A percentile compares a stretch with the other conserved stretches of the same genome.
Evolutionary conservation across 2,888 invertebrate genomes (phyloP).

Genomic region (Cyclophora albipunctata): DNA sequence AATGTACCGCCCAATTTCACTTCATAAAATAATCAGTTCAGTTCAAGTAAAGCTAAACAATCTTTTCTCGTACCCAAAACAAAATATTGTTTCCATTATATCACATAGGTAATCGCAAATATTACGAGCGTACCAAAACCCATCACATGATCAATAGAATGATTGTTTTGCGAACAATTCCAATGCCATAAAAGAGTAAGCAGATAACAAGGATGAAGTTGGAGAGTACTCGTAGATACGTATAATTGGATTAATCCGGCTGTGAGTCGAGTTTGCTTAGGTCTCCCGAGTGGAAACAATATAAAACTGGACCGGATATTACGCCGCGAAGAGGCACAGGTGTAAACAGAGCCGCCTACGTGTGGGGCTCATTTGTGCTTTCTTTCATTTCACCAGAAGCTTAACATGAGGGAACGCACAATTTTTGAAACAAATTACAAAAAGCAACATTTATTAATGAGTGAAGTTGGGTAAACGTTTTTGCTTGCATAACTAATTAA

Average conservation of each 20-base stretch:
- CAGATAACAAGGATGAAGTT: constrained; percentile 39
- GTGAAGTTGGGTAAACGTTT: no score
- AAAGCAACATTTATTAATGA: no score
- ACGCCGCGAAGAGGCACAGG: constrained; percentile 60
- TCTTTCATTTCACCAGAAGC: constrained; percentile 47
- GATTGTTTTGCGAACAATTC: constrained; percentile 18
- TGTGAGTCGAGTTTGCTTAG: constrained; percentile 58
- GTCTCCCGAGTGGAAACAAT: constrained; percentile 57
- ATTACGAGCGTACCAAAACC: no score
- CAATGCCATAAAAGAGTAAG: constrained; percentile 23
- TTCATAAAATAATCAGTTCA: no score
- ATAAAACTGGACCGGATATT: constrained; percentile 69
- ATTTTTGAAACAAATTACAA: constrained; percentile 26
- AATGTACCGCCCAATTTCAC: no score
- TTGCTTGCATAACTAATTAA: no score
- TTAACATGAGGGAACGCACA: constrained; percentile 17
- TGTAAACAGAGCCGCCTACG: constrained; percentile 50
- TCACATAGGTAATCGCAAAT: no score
- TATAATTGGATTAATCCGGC: constrained; percentile 63
- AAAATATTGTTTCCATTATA: no score
- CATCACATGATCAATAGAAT: constrained; percentile 1
- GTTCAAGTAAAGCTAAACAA: no score
- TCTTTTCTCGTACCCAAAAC: no score
- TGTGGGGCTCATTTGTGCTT: constrained; percentile 47
- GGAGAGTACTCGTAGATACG: constrained; percentile 31